Evolutionary conservation across 2,797 vertebrate genomes (phyloP).

Genomic region (Paguma larvata): DNA sequence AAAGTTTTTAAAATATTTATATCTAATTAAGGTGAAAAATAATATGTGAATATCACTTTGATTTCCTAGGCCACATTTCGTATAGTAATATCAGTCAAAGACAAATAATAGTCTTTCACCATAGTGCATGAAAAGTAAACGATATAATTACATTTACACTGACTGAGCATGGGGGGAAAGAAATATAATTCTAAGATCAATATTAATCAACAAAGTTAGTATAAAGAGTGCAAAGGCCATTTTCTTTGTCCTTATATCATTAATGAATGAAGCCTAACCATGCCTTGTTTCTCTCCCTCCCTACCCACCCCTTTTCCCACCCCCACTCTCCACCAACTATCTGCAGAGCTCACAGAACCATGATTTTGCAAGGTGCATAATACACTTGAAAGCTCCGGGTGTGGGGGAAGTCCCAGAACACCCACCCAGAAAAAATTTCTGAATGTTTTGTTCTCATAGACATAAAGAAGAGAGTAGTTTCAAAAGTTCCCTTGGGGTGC

Average conservation of each 20-base stretch:
- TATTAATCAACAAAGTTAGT: conserved; percentile 35
- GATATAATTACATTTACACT: conserved; percentile 14
- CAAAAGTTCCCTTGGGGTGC: not conserved
- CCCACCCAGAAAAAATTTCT: not conserved
- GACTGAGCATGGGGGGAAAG: not conserved
- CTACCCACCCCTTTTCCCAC: no score
- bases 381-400: not conserved
- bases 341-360: not conserved
- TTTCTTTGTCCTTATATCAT: not conserved
- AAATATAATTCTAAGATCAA: conserved; percentile 38
- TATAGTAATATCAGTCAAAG: not conserved
- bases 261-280: not conserved
- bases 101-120: conserved; percentile 30
- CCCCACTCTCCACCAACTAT: not conserved
- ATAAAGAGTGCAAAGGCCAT: not conserved
- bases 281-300: not conserved
- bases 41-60: conserved; percentile 22
- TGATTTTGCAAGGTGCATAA: not conserved
- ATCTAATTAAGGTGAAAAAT: conserved; percentile 31
- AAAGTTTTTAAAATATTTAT: conserved; percentile 22
- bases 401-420: not conserved
- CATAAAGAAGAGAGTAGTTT: not conserved
- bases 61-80: not conserved
- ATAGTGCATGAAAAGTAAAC: conserved; percentile 40
- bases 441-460: not conserved